These are phyloP conservation scores for Carcina quercana DNA, from an alignment of 2,888 invertebrate genomes.

Conservation along the genomic window DNA sequence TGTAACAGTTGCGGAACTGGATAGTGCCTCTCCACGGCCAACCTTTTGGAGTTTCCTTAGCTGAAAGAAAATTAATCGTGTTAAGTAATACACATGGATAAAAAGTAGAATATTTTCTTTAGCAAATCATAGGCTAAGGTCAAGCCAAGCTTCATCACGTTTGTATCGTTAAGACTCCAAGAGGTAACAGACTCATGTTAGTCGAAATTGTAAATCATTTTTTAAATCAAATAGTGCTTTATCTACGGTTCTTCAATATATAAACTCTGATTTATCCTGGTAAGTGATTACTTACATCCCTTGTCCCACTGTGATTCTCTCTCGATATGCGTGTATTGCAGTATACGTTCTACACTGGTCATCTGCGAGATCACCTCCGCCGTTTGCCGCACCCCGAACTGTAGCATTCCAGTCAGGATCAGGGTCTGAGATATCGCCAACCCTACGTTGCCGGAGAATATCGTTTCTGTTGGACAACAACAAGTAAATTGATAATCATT, in stretches of 20 bases:
- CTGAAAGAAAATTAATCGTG: constrained; percentile 27
- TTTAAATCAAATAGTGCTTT: too few species aligned
- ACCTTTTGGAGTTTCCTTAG: constrained; percentile 66
- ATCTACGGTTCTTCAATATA: too few species aligned
- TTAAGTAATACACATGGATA: too few species aligned
- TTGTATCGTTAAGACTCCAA: too few species aligned
- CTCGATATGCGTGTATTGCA: constrained; percentile 81
- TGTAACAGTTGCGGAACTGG: constrained; percentile 75
- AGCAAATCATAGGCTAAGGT: too few species aligned
- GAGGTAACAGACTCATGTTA: too few species aligned
- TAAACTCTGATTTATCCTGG: too few species aligned
- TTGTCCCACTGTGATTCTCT: constrained; percentile 72
- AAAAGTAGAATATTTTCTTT: too few species aligned
- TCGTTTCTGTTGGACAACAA: constrained; percentile 44
- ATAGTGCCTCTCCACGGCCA: constrained; percentile 83
- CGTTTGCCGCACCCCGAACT: constrained; percentile 79
- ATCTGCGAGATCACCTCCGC: constrained; percentile 82
- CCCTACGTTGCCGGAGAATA: constrained; percentile 79
- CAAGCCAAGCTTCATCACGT: too few species aligned
- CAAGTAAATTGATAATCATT: not conserved
- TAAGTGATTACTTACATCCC: constrained; percentile 46
- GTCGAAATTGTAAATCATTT: too few species aligned
- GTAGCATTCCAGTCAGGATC: constrained; percentile 82
- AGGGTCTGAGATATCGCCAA: constrained; percentile 80
- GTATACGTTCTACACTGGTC: constrained; percentile 82